Evolutionary conservation across 2,113 vertebrate genomes (phyloP).

Genomic region (Motacilla tschutschensis): DNA sequence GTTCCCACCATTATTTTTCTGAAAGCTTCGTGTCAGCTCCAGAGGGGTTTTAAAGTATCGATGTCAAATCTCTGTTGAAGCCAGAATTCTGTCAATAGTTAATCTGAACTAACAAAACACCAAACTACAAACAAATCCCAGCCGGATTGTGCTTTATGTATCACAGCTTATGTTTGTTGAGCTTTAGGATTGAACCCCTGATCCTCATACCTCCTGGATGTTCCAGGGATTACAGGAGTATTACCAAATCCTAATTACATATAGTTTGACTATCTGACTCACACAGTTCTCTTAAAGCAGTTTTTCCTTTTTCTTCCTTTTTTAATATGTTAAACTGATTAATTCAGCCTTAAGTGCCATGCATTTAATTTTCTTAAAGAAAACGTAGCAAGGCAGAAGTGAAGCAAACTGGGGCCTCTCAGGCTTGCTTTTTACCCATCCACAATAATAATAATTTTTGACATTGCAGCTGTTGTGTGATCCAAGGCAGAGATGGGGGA

Average conservation of each 20-base stretch:
- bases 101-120: constrained; percentile 54
- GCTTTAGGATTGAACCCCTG: constrained; percentile 59
- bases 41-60: constrained; percentile 40
- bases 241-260: constrained; percentile 73
- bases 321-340: constrained; percentile 66
- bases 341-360: constrained; percentile 13
- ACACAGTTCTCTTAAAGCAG: constrained; percentile 53
- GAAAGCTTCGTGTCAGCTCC: constrained; percentile 27
- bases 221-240: constrained; percentile 71
- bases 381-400: not conserved
- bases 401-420: not conserved
- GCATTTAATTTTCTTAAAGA: constrained; percentile 1
- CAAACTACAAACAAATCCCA: constrained; percentile 48
- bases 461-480: not conserved
- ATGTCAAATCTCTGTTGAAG: constrained; percentile 40
- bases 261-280: constrained; percentile 62
- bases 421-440: not conserved
- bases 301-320: constrained; percentile 26
- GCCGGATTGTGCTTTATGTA: constrained; percentile 16
- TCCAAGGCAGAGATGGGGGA: not conserved
- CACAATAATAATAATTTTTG: not conserved
- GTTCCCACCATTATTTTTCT: not conserved
- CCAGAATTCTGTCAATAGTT: constrained; percentile 35
- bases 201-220: constrained; percentile 64
- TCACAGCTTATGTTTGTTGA: constrained; percentile 64